Percentiles rank a stretch among this genome's conserved stretches.
Evolutionary conservation across 2,113 vertebrate species (phyloP).

Genomic region (Accipiter virgatus): DNA sequence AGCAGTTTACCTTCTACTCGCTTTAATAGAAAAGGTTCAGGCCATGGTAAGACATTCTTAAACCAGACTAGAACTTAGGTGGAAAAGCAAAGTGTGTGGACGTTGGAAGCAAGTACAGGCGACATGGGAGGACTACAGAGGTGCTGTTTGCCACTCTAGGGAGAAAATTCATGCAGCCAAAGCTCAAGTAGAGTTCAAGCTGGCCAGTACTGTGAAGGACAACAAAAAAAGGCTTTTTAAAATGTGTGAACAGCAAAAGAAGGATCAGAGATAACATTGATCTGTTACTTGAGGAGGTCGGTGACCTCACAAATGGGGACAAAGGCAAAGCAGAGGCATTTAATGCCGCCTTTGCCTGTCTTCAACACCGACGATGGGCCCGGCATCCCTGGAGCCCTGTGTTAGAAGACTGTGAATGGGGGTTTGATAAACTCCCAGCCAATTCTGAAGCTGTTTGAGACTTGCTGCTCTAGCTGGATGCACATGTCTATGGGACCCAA

Average conservation of each 20-base stretch:
- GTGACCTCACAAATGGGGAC: not conserved
- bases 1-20: not conserved
- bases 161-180: not conserved
- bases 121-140: not conserved
- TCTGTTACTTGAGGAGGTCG: not conserved
- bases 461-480: not conserved
- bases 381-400: not conserved
- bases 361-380: fast-evolving
- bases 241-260: not conserved
- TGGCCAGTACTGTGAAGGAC: not conserved
- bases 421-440: not conserved
- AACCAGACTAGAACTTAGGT: not conserved
- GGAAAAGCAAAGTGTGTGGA: not conserved
- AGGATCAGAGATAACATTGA: not conserved
- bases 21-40: not conserved
- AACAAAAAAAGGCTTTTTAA: not conserved
- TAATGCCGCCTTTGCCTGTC: not conserved
- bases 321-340: not conserved
- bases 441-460: not conserved
- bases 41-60: not conserved
- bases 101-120: not conserved
- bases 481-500: no score
- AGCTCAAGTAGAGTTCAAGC: not conserved
- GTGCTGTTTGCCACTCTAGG: not conserved
- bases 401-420: not conserved